phyloP scores from a whole-genome alignment of 35 echinoderm and acorn worm species.

The Hemicentrotus pulcherrimus region DNA sequence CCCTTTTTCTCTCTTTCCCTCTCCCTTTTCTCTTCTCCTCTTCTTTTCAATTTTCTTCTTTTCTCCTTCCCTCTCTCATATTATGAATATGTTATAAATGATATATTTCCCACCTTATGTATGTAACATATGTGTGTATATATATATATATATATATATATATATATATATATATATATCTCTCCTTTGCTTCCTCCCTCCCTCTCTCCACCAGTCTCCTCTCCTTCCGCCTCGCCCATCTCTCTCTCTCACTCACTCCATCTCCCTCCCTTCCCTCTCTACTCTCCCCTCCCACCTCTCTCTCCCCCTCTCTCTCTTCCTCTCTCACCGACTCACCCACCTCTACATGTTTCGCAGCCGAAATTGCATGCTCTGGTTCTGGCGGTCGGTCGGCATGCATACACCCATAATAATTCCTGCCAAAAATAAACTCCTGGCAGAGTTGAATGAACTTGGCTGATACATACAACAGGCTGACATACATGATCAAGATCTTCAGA shows the following conservation, averaged over 20 bases:
- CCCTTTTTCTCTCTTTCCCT: background rate
- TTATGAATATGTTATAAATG: too few relatives aligned
- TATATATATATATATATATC: too few relatives aligned
- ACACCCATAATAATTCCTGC: background rate
- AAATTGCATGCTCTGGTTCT: background rate
- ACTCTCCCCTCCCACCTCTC: background rate
- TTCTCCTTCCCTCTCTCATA: too few relatives aligned
- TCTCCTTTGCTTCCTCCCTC: background rate
- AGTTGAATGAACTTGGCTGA: background rate
- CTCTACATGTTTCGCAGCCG: background rate
- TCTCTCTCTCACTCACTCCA: background rate
- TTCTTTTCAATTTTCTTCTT: too few relatives aligned
- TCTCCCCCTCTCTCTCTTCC: background rate
- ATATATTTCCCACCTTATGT: background rate
- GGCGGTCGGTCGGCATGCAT: background rate
- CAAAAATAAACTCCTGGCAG: background rate
- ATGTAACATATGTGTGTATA: too few relatives aligned
- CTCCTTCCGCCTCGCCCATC: background rate
- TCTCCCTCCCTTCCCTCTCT: background rate
- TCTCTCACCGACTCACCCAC: background rate
- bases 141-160: too few relatives aligned
- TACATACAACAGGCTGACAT: background rate
- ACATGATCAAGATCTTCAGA: background rate
- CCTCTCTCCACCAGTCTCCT: background rate
- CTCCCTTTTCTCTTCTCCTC: background rate